Evolutionary conservation across 2,113 vertebrate genomes (phyloP).

Genomic region (Pagrus major): DNA sequence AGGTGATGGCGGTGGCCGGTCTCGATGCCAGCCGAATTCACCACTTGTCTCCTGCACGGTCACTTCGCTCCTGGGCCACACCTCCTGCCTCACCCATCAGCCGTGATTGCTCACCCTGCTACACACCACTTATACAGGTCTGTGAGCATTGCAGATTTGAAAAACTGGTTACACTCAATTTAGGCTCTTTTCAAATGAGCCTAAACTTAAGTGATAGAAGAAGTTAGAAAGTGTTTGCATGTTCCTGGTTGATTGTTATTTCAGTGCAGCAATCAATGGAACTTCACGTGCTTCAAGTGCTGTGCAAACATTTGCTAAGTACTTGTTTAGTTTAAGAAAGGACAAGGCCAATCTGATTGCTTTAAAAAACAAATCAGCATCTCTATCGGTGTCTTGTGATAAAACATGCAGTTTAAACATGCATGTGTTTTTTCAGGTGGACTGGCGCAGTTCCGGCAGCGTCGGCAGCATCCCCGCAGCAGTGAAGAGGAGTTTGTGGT

Average conservation of each 20-base stretch:
- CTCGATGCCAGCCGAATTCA: slow-evolving; percentile 92
- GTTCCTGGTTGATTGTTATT: too few relatives aligned
- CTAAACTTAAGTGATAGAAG: too few relatives aligned
- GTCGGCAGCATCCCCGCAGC: slow-evolving; percentile 89
- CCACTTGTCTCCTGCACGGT: slow-evolving; percentile 90
- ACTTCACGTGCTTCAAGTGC: background rate
- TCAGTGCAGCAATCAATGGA: too few relatives aligned
- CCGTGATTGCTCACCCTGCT: slow-evolving; percentile 85
- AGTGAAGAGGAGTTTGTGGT: slow-evolving; percentile 93
- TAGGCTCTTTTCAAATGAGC: too few relatives aligned
- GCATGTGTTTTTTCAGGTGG: slow-evolving; percentile 81
- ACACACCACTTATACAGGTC: slow-evolving; percentile 94
- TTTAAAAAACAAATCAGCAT: background rate
- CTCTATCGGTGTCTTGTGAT: background rate
- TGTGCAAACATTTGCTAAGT: background rate
- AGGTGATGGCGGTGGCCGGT: slow-evolving; percentile 96
- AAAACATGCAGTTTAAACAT: background rate
- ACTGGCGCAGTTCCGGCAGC: slow-evolving; percentile 89
- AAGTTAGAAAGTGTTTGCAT: too few relatives aligned
- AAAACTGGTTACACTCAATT: too few relatives aligned
- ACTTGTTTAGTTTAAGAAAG: background rate
- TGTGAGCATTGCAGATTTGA: too few relatives aligned
- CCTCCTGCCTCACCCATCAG: slow-evolving; percentile 91
- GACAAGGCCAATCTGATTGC: background rate
- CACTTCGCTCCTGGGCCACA: slow-evolving; percentile 93